Evolutionary conservation across 2,888 invertebrate species (phyloP), one percentile per base, ranked within the genome.

Genomic region (Perizoma affinitatum): DNA sequence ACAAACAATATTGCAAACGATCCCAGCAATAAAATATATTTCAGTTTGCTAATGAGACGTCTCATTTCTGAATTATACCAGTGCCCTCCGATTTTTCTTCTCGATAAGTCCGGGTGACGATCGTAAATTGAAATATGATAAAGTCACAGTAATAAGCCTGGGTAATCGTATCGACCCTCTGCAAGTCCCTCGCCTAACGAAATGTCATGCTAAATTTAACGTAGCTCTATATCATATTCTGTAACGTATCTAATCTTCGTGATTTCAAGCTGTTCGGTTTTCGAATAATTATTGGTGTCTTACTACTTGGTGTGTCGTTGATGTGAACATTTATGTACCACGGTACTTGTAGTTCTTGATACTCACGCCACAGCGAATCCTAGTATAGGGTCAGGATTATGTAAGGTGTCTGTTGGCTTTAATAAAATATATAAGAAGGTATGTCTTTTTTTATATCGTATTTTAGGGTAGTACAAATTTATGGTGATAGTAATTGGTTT

Each of bases 41-140:
- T 38, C 60, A 61, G 52, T 51, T 50, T 43, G 54, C 66, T 92
- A 91, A 92, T 91, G 90, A 90, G 90, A 86, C 79, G 80, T 88
- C 86, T 83, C 78, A 82, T 84, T 84, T 84, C 78, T 89, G 89
- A 92, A 90, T 91, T 91, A 92, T 91, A 80, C 80, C 79, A 74
- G 79, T 82, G 78, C 87, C 87, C 89, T 78, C 83, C 76, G 84
- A 87, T 90, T 90, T 90, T 92, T 90, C 86, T 88, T 82, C 88
- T 84, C 90, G 86, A 90, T 92, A 90, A 91, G 86, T 80, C 82
- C 72, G 85, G 82, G 83, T 88, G 90, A 87, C 83, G 90, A 88
- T 90, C 91, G 84, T 90, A 92, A 92, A 91, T 92, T 92, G 92
- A 92, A 92, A 92, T 89, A 92, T 91, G 92, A 92, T 91, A 90